A percentile compares a stretch with the other conserved stretches of the same genome.
phyloP scores from a whole-genome alignment of 1,140 invertebrate species.

The Trichogramma pretiosum region DNA sequence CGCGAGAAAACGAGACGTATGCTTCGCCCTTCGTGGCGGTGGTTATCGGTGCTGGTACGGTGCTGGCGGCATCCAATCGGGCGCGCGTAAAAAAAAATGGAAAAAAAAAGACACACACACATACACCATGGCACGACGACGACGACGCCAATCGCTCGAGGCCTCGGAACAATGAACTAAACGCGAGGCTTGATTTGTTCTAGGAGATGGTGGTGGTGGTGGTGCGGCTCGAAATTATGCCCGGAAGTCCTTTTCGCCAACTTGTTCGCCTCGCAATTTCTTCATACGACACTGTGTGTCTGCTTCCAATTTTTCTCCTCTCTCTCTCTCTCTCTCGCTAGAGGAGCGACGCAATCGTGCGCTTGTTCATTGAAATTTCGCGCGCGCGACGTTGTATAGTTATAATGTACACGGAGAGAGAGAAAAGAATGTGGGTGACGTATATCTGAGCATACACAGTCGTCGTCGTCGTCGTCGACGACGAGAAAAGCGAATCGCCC shows the following conservation, averaged over 20 bases:
- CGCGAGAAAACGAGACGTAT: no score
- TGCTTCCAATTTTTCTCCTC: slow-evolving; percentile 9
- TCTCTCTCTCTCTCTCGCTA: no score
- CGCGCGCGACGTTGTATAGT: no score
- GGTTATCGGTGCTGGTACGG: no score
- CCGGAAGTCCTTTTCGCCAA: slow-evolving; percentile 37
- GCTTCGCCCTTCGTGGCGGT: no score
- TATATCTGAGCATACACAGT: no score
- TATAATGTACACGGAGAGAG: no score
- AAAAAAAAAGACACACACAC: slow-evolving; percentile 6
- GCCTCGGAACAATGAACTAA: slow-evolving; percentile 32
- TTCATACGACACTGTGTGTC: background rate
- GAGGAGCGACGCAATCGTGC: slow-evolving; percentile 11
- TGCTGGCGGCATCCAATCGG: slow-evolving; percentile 16
- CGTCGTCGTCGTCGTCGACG: no score
- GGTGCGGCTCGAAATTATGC: slow-evolving; percentile 35
- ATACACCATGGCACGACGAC: slow-evolving; percentile 25
- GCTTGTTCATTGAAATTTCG: slow-evolving; percentile 6
- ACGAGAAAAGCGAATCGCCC: slow-evolving; percentile 2
- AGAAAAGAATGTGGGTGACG: slow-evolving; percentile 16
- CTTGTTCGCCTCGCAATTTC: background rate
- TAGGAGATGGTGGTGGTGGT: slow-evolving; percentile 26
- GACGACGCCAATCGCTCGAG: slow-evolving; percentile 26
- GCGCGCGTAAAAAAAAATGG: slow-evolving; percentile 10
- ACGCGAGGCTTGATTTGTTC: slow-evolving; percentile 39